Evolutionary conservation across 2,113 vertebrate genomes (phyloP).

Genomic region (Laterallus jamaicensis): DNA sequence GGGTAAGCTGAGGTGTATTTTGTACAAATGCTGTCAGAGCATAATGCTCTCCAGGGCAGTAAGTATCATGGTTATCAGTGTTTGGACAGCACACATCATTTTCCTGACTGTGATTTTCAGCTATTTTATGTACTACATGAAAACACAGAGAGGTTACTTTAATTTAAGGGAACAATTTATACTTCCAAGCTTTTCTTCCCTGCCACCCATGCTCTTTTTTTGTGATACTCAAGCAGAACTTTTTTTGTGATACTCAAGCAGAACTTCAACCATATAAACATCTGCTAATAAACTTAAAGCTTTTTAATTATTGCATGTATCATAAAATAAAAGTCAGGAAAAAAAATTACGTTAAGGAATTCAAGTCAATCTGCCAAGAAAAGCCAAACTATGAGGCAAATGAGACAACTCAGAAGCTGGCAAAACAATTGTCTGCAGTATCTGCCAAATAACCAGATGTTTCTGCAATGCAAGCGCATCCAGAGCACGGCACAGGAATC

Average conservation of each 20-base stretch:
- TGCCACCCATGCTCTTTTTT: not conserved
- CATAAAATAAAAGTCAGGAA: not conserved
- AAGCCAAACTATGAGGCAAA: slow-evolving; percentile 22
- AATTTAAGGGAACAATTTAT: not conserved
- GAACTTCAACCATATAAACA: not conserved
- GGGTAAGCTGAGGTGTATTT: not conserved
- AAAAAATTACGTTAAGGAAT: slow-evolving; percentile 1
- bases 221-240: too few relatives aligned
- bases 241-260: not conserved
- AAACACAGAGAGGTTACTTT: not conserved
- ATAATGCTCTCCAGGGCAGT: not conserved
- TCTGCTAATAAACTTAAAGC: not conserved
- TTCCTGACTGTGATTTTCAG: not conserved
- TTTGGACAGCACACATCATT: not conserved
- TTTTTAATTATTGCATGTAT: not conserved
- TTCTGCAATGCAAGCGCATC: not conserved
- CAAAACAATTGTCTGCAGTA: slow-evolving; percentile 41
- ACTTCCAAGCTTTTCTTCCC: not conserved
- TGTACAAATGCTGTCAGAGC: not conserved
- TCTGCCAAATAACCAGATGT: slow-evolving; percentile 44
- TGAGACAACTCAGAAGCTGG: slow-evolving; percentile 14
- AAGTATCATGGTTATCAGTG: not conserved
- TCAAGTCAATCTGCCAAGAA: not conserved
- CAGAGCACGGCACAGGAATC: slow-evolving; percentile 36
- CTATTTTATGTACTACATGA: not conserved